A percentile compares a stretch with the other conserved stretches of the same genome.
Evolutionary conservation across 2,888 invertebrate species (phyloP).

Genomic region (Agrypnus murinus): DNA sequence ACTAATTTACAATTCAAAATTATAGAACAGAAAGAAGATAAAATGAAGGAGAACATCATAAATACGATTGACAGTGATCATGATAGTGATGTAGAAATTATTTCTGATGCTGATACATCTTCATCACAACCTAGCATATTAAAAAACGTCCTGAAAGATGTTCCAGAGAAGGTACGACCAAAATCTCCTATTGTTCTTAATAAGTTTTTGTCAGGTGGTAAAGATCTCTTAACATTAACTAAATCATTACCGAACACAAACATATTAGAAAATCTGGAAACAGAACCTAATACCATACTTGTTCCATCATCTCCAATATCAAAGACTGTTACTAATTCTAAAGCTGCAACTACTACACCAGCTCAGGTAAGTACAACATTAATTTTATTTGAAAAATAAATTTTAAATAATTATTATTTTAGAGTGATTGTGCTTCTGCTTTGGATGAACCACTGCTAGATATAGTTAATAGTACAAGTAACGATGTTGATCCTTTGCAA

Average conservation of each 20-base stretch:
- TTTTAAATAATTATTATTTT: neutral
- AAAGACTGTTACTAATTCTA: neutral
- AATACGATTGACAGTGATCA: neutral
- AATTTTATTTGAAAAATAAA: too few species aligned
- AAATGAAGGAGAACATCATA: neutral
- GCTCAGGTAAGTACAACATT: neutral
- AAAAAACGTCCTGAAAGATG: neutral
- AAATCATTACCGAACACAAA: neutral
- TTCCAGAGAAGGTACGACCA: neutral
- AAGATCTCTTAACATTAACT: constrained; percentile 14
- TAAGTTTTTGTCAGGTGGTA: neutral
- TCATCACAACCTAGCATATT: too few species aligned
- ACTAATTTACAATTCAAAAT: neutral
- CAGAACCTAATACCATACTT: neutral
- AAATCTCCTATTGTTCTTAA: constrained; percentile 34
- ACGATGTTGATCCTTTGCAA: constrained; percentile 47
- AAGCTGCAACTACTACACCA: neutral
- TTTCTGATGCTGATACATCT: constrained; percentile 21
- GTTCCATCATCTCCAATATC: neutral
- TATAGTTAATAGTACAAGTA: neutral
- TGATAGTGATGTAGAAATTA: constrained; percentile 5
- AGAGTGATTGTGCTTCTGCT: neutral
- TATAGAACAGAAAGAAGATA: neutral
- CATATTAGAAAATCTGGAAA: neutral
- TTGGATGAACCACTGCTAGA: constrained; percentile 19